Percentiles rank a stretch among this genome's conserved stretches.
These are phyloP conservation scores for Lepeophtheirus nordmannii DNA, from an alignment of 2,888 invertebrate genomes.

Conservation along the genomic window DNA sequence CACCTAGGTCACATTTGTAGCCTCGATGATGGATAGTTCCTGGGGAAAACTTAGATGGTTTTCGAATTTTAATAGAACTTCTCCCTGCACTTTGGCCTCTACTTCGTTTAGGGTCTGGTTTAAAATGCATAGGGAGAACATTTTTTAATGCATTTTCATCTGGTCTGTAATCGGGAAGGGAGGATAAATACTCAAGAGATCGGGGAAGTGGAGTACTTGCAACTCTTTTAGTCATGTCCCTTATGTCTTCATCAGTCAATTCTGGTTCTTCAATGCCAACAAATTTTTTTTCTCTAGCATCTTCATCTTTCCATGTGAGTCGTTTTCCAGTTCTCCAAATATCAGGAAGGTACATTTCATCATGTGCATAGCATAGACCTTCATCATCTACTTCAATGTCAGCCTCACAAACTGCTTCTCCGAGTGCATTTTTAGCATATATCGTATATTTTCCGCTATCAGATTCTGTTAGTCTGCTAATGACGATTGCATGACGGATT, in stretches of 20 bases:
- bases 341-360: constrained; percentile 19
- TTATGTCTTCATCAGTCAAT: constrained; percentile 12
- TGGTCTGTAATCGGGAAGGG: constrained; percentile 19
- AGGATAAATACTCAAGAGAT: constrained; percentile 19
- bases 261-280: constrained; percentile 11
- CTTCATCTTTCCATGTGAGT: constrained; percentile 21
- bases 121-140: not conserved
- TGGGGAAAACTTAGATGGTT: constrained; percentile 15
- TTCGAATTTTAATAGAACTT: not conserved
- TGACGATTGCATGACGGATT: constrained; percentile 17
- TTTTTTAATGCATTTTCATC: not conserved
- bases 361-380: not conserved
- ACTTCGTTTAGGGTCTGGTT: not conserved
- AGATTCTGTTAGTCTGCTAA: constrained; percentile 3
- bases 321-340: constrained; percentile 17
- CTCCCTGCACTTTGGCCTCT: not conserved
- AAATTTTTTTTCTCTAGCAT: constrained; percentile 6
- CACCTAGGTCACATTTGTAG: constrained; percentile 12
- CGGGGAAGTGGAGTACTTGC: constrained; percentile 11
- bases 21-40: constrained; percentile 18
- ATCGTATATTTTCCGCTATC: constrained; percentile 18
- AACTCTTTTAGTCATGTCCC: constrained; percentile 10
- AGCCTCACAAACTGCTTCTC: constrained; percentile 24
- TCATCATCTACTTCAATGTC: constrained; percentile 11
- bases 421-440: constrained; percentile 18